A percentile compares a stretch with the other conserved stretches of the same genome.
Evolutionary conservation across 2,797 vertebrate genomes (phyloP).

Genomic region (Esox masquinongy): DNA sequence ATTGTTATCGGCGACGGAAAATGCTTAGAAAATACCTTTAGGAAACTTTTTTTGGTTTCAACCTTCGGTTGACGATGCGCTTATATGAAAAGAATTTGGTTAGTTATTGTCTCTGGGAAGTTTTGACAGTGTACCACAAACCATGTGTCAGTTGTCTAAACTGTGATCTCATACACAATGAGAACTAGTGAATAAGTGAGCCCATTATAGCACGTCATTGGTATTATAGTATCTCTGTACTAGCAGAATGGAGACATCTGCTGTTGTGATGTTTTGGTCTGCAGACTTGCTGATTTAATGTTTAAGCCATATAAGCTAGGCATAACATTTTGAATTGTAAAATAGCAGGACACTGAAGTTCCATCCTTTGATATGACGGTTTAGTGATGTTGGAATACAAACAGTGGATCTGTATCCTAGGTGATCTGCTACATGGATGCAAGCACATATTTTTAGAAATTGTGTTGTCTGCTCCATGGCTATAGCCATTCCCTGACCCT

Average conservation of each 20-base stretch:
- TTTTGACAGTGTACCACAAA: slow-evolving; percentile 57
- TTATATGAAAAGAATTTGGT: slow-evolving; percentile 29
- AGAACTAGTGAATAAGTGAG: slow-evolving; percentile 20
- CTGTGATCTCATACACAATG: slow-evolving; percentile 34
- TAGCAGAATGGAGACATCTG: slow-evolving; percentile 19
- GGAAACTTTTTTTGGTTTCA: slow-evolving; percentile 8
- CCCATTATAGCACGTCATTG: slow-evolving; percentile 16
- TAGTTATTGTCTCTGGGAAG: slow-evolving; percentile 44
- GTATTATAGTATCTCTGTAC: slow-evolving; percentile 2
- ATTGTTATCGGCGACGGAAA: slow-evolving; percentile 25
- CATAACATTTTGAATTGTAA: slow-evolving; percentile 13
- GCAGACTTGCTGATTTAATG: slow-evolving; percentile 30
- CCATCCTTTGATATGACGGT: neutral
- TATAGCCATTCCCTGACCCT: neutral
- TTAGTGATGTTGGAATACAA: neutral
- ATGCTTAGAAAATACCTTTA: slow-evolving; percentile 21
- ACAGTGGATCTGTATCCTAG: neutral
- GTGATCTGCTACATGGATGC: neutral
- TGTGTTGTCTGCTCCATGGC: neutral
- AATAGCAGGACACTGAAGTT: slow-evolving; percentile 13
- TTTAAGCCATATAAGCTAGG: slow-evolving; percentile 22
- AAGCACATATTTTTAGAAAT: neutral
- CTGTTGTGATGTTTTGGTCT: slow-evolving; percentile 5
- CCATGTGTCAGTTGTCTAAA: slow-evolving; percentile 28
- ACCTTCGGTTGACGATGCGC: neutral